Conservation (phyloP, 2,113 vertebrate species). For the Burhinus bistriatus region DNA sequence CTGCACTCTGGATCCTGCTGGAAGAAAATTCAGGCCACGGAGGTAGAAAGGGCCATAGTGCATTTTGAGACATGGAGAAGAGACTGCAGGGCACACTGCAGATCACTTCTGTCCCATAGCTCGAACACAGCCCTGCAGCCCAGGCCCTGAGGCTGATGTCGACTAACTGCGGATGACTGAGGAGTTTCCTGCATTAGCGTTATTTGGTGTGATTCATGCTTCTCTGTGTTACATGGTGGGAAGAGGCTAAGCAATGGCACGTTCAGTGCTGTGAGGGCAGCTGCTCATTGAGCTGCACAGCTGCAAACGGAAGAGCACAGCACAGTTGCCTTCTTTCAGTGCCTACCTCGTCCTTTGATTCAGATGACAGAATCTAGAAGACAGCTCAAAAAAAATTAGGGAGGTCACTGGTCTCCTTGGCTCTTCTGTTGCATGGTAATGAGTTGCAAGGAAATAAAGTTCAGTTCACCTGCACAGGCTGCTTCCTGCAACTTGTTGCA, state of each 20-base stretch:
- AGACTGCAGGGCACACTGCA: background rate
- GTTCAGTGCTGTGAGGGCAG: background rate
- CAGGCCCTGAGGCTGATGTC: background rate
- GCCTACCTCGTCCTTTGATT: background rate
- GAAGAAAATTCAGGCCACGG: background rate
- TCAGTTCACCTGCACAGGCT: background rate
- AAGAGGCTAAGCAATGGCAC: background rate
- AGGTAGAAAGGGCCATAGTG: background rate
- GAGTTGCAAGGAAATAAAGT: background rate
- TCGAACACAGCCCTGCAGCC: background rate
- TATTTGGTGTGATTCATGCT: background rate
- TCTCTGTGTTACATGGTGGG: background rate
- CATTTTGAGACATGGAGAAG: background rate
- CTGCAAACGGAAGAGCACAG: background rate
- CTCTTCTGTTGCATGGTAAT: background rate
- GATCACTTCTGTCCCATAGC: background rate
- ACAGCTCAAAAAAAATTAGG: background rate
- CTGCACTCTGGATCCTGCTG: background rate
- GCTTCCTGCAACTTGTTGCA: background rate
- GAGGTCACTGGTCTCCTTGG: background rate
- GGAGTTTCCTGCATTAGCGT: background rate
- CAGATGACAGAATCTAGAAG: background rate
- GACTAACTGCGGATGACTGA: background rate
- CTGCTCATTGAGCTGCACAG: background rate
- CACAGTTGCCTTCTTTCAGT: background rate